Evolutionary conservation across 1,140 invertebrate species (phyloP).

Genomic region (Charaxes varanes): DNA sequence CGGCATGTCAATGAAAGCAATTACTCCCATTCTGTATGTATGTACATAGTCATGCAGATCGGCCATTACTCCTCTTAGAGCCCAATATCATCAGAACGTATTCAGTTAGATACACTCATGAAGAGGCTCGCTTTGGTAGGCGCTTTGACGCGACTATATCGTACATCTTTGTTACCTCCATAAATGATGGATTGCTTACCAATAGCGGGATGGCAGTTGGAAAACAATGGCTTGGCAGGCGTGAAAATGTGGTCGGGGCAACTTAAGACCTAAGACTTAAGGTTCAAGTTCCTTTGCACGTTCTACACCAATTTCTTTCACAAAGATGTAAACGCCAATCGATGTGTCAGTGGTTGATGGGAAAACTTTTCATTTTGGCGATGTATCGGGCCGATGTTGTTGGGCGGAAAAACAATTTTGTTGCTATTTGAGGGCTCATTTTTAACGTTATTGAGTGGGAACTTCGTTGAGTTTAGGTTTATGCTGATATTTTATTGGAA

Average conservation of each 20-base stretch:
- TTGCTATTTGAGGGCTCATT: conserved; percentile 59
- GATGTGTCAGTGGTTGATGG: conserved; percentile 68
- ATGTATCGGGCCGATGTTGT: conserved; percentile 55
- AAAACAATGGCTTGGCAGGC: conserved; percentile 43
- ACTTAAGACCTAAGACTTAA: conserved; percentile 34
- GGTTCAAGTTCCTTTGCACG: conserved; percentile 52
- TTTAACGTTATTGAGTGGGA: conserved; percentile 66
- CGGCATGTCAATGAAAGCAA: conserved; percentile 66
- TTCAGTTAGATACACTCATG: conserved; percentile 31
- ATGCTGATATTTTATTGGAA: conserved; percentile 37
- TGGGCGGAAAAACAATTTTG: conserved; percentile 64
- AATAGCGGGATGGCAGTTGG: conserved; percentile 49
- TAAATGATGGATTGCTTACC: conserved; percentile 61
- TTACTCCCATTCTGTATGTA: conserved; percentile 47
- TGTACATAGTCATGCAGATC: conserved; percentile 27
- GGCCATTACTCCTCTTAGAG: conserved; percentile 31
- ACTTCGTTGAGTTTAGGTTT: conserved; percentile 41
- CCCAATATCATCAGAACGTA: conserved; percentile 38
- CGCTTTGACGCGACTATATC: conserved; percentile 18
- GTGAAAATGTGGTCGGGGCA: conserved; percentile 35
- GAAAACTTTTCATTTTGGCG: conserved; percentile 70
- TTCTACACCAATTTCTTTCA: conserved; percentile 55
- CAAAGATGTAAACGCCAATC: conserved; percentile 69
- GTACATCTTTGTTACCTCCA: conserved; percentile 46
- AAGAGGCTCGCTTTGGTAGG: conserved; percentile 15